Percentiles rank a stretch among this genome's conserved stretches.
Conservation (phyloP, 2,113 vertebrate species). For the Ia io region DNA sequence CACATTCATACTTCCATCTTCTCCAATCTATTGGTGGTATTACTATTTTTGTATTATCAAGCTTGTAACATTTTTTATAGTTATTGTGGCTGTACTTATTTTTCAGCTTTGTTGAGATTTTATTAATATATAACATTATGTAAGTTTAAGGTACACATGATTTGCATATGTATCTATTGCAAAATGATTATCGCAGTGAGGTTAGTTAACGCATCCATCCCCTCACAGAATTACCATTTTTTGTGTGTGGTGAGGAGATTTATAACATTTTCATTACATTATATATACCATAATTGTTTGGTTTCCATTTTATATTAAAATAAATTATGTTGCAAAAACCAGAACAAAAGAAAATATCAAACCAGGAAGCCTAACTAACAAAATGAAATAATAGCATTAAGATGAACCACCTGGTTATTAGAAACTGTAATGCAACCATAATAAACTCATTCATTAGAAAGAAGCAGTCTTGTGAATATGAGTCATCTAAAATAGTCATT, state of each 20-base stretch:
- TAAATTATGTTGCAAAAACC: neutral
- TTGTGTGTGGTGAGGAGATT: neutral
- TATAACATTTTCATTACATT: constrained; percentile 34
- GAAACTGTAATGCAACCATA: neutral
- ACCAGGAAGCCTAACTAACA: constrained; percentile 6
- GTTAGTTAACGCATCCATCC: neutral
- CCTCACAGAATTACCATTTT: neutral
- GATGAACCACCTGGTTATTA: neutral
- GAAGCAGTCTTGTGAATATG: neutral
- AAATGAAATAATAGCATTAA: constrained; percentile 13
- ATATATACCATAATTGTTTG: neutral
- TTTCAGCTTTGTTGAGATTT: neutral
- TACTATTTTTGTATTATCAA: neutral
- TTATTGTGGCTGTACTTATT: neutral
- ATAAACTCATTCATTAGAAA: neutral
- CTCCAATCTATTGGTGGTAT: neutral
- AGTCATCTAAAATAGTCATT: neutral
- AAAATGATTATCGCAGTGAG: neutral
- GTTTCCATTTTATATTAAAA: constrained; percentile 16
- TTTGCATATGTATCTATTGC: neutral
- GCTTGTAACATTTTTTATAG: neutral
- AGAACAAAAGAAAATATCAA: constrained; percentile 36
- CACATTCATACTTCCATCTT: neutral
- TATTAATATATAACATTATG: neutral
- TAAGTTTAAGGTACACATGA: neutral